Conservation (phyloP, 2,888 invertebrate species). For the Fissipunctia ypsillon region DNA sequence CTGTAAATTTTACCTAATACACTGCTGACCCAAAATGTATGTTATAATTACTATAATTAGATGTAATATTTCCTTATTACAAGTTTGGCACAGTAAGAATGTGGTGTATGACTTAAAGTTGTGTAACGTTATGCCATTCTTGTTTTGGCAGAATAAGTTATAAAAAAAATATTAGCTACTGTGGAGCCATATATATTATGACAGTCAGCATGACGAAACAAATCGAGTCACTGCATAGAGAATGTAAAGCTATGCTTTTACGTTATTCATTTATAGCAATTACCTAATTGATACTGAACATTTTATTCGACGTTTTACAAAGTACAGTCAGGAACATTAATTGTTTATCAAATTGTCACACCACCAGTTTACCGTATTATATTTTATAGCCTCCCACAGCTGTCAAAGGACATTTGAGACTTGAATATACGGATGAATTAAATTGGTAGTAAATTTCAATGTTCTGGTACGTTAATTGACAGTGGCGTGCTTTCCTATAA, state of each 20-base stretch:
- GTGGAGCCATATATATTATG: background rate
- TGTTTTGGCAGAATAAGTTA: constrained; percentile 7
- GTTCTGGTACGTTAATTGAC: no score
- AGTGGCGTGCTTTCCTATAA: no score
- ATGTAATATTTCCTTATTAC: constrained; percentile 3
- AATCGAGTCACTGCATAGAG: background rate
- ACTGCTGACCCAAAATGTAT: constrained; percentile 8
- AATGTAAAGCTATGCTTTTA: background rate
- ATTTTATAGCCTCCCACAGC: no score
- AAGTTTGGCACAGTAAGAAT: background rate
- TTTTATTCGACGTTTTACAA: no score
- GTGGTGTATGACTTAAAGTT: constrained; percentile 18
- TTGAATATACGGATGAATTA: no score
- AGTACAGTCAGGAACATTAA: no score
- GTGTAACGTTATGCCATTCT: constrained; percentile 20
- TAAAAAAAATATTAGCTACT: no score
- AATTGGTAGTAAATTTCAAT: no score
- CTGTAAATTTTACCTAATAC: background rate
- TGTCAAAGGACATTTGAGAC: no score
- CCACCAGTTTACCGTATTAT: no score
- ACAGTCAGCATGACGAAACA: constrained; percentile 25
- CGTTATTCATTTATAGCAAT: background rate
- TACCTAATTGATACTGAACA: background rate
- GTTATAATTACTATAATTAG: constrained; percentile 8
- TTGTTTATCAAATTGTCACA: no score